Conservation (phyloP, 2,888 invertebrate species). For the Germaria angustata region DNA sequence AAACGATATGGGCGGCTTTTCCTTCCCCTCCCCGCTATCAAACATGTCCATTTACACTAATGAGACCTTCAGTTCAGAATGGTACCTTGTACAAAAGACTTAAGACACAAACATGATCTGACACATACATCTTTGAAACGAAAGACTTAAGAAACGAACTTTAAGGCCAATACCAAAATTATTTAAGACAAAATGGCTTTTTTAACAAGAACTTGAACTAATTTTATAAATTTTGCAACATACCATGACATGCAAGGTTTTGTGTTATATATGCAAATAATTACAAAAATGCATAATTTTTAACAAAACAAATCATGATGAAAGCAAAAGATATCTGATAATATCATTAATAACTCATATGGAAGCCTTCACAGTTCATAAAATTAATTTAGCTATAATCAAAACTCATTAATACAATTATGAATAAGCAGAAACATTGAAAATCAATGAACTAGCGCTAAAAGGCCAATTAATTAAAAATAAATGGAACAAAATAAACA, state of each 20-base stretch:
- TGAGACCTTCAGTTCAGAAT: background rate
- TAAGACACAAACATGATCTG: background rate
- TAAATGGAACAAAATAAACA: slow-evolving; percentile 1
- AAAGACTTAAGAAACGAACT: background rate
- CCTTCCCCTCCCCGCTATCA: too few relatives aligned
- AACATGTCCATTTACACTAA: too few relatives aligned
- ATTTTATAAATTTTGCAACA: background rate
- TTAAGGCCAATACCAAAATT: background rate
- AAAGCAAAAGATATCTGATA: too few relatives aligned
- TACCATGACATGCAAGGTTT: background rate
- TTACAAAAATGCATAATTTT: too few relatives aligned
- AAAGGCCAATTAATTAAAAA: background rate
- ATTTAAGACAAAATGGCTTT: background rate
- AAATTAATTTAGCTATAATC: slow-evolving; percentile 30
- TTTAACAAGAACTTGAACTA: background rate
- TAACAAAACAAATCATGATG: background rate
- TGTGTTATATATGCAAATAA: background rate
- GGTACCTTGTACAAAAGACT: slow-evolving; percentile 4
- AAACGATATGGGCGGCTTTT: too few relatives aligned
- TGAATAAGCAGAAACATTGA: slow-evolving; percentile 1
- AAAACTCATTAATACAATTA: slow-evolving; percentile 2
- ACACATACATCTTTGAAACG: background rate
- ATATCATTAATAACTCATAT: too few relatives aligned
- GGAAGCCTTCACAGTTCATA: slow-evolving; percentile 43
- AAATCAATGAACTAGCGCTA: slow-evolving; percentile 9